A percentile compares a stretch with the other conserved stretches of the same genome.
Conservation (phyloP, 1,140 invertebrate genomes). For the Drosophila arawakana region DNA sequence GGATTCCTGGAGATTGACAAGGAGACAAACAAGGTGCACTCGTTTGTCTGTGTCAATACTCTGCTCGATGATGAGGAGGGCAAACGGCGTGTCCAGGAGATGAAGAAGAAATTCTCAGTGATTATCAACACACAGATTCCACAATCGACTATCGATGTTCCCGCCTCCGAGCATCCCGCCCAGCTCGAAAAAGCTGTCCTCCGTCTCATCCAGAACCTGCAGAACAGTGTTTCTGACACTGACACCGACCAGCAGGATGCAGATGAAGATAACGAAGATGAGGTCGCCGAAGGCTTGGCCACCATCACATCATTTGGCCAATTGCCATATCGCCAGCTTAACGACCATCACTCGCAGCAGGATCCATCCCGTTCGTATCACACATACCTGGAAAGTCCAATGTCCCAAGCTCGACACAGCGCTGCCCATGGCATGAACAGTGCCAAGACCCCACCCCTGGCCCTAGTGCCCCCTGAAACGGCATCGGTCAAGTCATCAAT, state of each 20-base stretch:
- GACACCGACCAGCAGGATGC: constrained; percentile 46
- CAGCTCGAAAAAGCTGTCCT: constrained; percentile 88
- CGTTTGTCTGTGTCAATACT: constrained; percentile 94
- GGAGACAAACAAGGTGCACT: constrained; percentile 89
- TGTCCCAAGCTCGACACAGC: constrained; percentile 30
- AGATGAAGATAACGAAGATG: constrained; percentile 46
- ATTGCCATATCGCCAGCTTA: constrained; percentile 22
- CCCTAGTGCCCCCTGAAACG: constrained; percentile 85
- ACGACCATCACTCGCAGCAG: constrained; percentile 16
- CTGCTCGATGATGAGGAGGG: constrained; percentile 90
- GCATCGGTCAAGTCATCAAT: constrained; percentile 85
- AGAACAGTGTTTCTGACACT: constrained; percentile 71
- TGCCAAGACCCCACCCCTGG: constrained; percentile 78
- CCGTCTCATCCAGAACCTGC: constrained; percentile 88
- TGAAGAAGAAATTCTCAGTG: constrained; percentile 89
- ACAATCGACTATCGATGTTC: constrained; percentile 85
- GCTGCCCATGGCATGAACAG: constrained; percentile 44
- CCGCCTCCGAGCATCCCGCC: constrained; percentile 87
- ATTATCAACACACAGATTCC: constrained; percentile 85
- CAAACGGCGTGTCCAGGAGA: constrained; percentile 87
- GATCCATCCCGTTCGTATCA: constrained; percentile 32
- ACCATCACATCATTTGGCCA: constrained; percentile 35
- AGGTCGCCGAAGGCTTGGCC: constrained; percentile 41
- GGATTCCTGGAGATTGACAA: constrained; percentile 92
- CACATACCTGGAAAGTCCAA: constrained; percentile 25